Evolutionary conservation across 2,113 vertebrate species (phyloP), one percentile per base, ranked within the genome.

Genomic region (Chelonoidis abingdonii): DNA sequence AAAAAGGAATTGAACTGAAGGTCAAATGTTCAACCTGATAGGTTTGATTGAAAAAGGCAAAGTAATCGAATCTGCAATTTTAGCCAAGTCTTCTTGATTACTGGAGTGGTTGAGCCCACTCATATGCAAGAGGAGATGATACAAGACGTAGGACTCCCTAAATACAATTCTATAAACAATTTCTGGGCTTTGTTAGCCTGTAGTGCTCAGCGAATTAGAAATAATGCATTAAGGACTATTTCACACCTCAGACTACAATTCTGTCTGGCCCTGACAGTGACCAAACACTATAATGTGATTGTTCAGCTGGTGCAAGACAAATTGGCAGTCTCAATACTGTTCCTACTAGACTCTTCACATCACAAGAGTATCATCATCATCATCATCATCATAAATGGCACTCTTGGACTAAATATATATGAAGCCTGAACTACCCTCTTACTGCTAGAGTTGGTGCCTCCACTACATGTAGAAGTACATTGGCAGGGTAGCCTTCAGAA

Each of bases 1-100:
- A 8, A 62, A 89, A 95, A 96, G 52, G 96, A 97, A 93, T 24
- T 54, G 83, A 92, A 89, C 84, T 92, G 50, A 97, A 95, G 96
- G 93, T 90, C 92, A 93, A 96, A 41, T 2, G 87, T 25, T 88
- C 35, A 69, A 80, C 53, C 49, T 95, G 88, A 78, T 76, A 89
- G 88, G 88, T 86, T 44, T 91, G 90, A 85, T 89, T 53, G 84
- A 65, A 83, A 94, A 95, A 95, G 87, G 93, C 86, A 95, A 90
- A 82, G 93, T 88, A 93, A 96, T 50, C 90, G 92, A 49, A 6
- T 54, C 84, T 87, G 80, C 85, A 94, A 69, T 5, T 0, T 41
- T 88, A 93, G 80, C 2, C 0, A 12, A 3, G 4, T 84, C 31
- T 53, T 84, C 47, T 16, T 65, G 89, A 95, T 91, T 31, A 87